Evolutionary conservation across 2,888 invertebrate species (phyloP).

Genomic region (Noctua janthina): DNA sequence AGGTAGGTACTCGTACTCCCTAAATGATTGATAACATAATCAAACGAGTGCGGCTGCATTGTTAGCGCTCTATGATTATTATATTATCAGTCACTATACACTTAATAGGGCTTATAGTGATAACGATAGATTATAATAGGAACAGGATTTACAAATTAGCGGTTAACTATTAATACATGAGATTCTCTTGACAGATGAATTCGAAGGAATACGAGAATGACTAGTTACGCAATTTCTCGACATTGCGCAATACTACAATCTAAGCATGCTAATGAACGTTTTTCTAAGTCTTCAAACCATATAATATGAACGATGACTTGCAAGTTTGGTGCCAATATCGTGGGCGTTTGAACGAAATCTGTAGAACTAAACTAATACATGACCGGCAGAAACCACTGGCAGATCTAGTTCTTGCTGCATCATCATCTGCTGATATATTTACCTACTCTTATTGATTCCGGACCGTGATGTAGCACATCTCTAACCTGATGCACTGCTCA

Average conservation of each 20-base stretch:
- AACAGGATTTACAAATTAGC: constrained; percentile 19
- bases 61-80: constrained; percentile 16
- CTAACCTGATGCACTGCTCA: background rate
- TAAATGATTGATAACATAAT: constrained; percentile 51
- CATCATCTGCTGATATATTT: background rate
- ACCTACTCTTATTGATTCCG: background rate
- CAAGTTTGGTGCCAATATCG: background rate
- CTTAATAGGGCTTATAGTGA: constrained; percentile 24
- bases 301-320: constrained; percentile 34
- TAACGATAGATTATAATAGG: constrained; percentile 26
- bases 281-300: constrained; percentile 8
- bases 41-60: constrained; percentile 11
- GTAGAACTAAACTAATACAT: background rate
- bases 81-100: constrained; percentile 33
- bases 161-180: background rate
- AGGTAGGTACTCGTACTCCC: background rate
- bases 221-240: background rate
- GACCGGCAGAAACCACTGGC: background rate
- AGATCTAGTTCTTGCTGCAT: constrained; percentile 3
- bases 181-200: constrained; percentile 1
- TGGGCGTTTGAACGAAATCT: constrained; percentile 15
- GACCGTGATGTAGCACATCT: background rate
- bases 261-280: background rate
- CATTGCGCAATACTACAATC: background rate
- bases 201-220: background rate